Percentiles rank a stretch among this genome's conserved stretches.
phyloP scores from a whole-genome alignment of 2,113 vertebrate genomes.

The Halcyon senegalensis region DNA sequence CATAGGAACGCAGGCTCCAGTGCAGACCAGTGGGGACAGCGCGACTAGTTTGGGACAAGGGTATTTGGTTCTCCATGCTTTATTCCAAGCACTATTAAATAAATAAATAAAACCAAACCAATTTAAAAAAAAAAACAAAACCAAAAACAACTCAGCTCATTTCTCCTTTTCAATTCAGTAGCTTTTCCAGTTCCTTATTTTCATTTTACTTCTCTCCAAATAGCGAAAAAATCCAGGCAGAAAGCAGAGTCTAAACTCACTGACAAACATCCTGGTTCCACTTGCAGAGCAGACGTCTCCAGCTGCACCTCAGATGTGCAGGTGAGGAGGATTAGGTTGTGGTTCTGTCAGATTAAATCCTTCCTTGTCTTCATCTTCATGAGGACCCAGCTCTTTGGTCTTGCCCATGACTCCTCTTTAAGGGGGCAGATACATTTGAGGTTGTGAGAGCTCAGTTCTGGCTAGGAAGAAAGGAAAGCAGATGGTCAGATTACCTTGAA shows the following conservation, averaged over 20 bases:
- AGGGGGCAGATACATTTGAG: not conserved
- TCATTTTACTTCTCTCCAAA: not conserved
- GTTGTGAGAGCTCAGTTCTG: not conserved
- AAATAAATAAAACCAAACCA: not conserved
- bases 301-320: not conserved
- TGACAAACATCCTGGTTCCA: not conserved
- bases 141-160: not conserved
- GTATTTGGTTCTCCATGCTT: not conserved
- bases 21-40: not conserved
- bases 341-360: not conserved
- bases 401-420: fast-evolving
- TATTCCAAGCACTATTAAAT: not conserved
- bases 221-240: not conserved
- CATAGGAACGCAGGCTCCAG: fast-evolving
- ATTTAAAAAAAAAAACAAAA: not conserved
- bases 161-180: not conserved
- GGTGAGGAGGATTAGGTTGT: not conserved
- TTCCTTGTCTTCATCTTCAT: not conserved
- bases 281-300: not conserved
- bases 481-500: not conserved
- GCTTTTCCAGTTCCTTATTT: not conserved
- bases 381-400: not conserved
- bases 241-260: not conserved
- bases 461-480: not conserved
- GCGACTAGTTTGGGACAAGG: fast-evolving